Percentiles rank a stretch among this genome's conserved stretches.
Conservation (phyloP, 2,113 vertebrate genomes). For the Heterocephalus glaber region DNA sequence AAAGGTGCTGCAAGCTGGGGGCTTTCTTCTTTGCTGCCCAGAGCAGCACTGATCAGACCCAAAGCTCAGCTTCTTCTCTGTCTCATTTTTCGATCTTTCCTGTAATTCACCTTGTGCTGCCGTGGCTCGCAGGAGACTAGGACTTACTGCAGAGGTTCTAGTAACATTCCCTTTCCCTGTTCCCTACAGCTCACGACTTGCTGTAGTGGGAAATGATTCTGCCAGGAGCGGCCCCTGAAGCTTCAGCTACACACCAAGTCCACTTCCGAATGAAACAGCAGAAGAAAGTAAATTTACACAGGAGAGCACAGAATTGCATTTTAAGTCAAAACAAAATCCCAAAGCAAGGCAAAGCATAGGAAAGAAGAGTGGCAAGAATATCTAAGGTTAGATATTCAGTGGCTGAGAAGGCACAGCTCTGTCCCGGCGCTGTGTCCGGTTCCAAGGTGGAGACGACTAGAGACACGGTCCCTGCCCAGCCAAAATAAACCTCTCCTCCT, state of each 20-base stretch:
- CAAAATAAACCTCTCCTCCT: not conserved
- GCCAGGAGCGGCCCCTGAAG: not conserved
- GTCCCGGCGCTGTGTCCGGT: not conserved
- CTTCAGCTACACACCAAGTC: too few species aligned
- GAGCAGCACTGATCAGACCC: too few species aligned
- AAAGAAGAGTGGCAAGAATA: not conserved
- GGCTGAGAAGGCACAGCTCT: not conserved
- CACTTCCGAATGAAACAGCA: not conserved
- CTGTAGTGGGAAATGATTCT: not conserved
- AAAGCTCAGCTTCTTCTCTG: too few species aligned
- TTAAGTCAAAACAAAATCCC: not conserved
- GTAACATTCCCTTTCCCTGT: too few species aligned
- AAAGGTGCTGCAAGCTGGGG: too few species aligned
- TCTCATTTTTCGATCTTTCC: too few species aligned
- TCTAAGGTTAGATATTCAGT: not conserved
- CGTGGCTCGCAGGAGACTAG: too few species aligned
- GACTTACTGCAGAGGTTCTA: too few species aligned
- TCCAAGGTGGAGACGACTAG: not conserved
- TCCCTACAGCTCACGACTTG: too few species aligned
- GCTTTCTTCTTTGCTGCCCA: too few species aligned
- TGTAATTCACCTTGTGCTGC: too few species aligned
- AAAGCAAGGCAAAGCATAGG: not conserved
- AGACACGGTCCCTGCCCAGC: not conserved
- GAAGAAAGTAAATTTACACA: not conserved
- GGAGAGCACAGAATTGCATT: not conserved